Base-by-base conservation (phyloP, 2,797 vertebrate genomes). In the Yasuhikotakia modesta region DNA sequence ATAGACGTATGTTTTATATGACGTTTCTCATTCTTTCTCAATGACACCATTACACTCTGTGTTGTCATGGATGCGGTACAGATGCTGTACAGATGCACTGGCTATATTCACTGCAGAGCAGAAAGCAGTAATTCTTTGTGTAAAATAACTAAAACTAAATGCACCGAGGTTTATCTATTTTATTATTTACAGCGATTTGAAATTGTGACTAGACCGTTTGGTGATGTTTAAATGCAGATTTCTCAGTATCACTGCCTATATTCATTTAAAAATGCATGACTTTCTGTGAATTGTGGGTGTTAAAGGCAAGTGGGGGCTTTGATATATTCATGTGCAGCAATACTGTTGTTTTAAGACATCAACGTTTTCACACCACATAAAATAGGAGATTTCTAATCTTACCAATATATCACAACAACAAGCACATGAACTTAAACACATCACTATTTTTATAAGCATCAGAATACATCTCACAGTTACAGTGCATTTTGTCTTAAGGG, bases 231-330 rank as follows among this genome's bases (percentile, higher is more conserved):
- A 77, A 24, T 72, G 53, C 74, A 60, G 16, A 77, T 64, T 27
- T 70, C 55, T 50, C 74, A 50, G 48, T 70, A 64, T 57, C 57
- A 48, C 53, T 75, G 78, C 52, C 27, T 70, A 64, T 43, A 2
- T 68, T 65, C 43, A 22, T 83, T 64, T 46, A 57, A 79, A 69
- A 43, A 72, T 78, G 83, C 83, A 84, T 82, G 83, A 46, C 78
- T 46, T 64, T 60, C 43, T 81, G 76, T 81, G 65, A 70, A 77
- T 60, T 48, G 61, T 81, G 63, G 39, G 55, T 46, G n/a, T 43
- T 30, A 45, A 58, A 43, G n/a, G 46, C 57, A 71, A 75, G 63
- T 79, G 39, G 43, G 39, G 30, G 52, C 30, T 57, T 27, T 2
- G 2, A 27, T 43, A 12, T 52, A 17, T 17, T 46, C 8, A 81